Base-by-base conservation (phyloP, 1,140 invertebrate genomes). In the Macrobrachium rosenbergii region DNA sequence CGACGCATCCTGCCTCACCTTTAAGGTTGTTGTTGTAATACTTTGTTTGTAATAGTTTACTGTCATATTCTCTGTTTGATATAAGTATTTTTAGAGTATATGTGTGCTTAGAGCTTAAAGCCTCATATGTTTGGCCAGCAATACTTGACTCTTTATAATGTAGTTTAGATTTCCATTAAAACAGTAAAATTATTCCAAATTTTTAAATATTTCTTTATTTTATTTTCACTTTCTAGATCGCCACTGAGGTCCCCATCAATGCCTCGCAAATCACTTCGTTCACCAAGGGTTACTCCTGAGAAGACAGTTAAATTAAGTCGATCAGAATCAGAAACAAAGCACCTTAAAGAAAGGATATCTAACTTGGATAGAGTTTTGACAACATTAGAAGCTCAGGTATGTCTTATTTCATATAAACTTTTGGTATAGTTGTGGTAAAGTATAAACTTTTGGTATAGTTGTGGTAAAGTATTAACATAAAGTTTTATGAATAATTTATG, bases 291-390 rank as follows among this genome's bases (percentile, higher is more conserved):
- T 11, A 83, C 87, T n/a, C 82, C 87, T 11, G 87, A 88, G 58
- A 88, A 82, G 69, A 63, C 62, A 21, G 43, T 72, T 28, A 88
- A 83, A 59, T 14, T 88, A 52, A 84, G 45, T 19, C 82, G 87
- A 17, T 88, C 87, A 52, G 87, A 88, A 11, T 88, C 87, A 16
- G 82, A 88, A 58, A 81, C 64, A 16, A 88, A 84, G 84, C 72
- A 80, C 17, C 67, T 88, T 19, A 28, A 78, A 75, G 82, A 88
- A 52, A 83, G 63, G 37, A n/a, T 88, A 60, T 58, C 45, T 16
- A 76, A 43, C 19, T 58, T 88, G 23, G 87, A 88, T 8, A 84
- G 84, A 75, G 82, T 88, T 14, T 23, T 88, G 17, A 72, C 87
- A 19, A 88, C 82, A 17, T 63, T 88, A 43, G 63, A 88, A 45